These are phyloP conservation scores for Spicauda simplicius DNA, from an alignment of 2,888 invertebrate genomes.

Conservation along the genomic window DNA sequence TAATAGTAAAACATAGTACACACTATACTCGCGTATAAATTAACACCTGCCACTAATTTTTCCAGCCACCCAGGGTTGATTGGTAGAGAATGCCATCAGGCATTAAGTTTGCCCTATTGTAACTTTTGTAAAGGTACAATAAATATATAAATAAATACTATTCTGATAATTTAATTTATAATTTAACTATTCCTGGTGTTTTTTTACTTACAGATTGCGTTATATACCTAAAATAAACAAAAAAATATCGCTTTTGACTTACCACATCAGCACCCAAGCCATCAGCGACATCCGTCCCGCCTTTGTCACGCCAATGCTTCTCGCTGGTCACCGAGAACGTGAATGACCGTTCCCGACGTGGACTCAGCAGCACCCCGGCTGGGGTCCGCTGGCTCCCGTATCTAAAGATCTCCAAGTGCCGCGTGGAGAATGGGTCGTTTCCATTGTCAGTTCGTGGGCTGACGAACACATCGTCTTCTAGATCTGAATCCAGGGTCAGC, in stretches of 20 bases:
- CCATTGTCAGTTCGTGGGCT: conserved; percentile 66
- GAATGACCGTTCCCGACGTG: conserved; percentile 71
- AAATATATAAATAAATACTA: too few relatives aligned
- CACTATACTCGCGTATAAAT: too few relatives aligned
- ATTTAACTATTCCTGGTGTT: too few relatives aligned
- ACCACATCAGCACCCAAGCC: conserved; percentile 77
- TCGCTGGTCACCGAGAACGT: conserved; percentile 74
- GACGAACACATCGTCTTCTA: conserved; percentile 80
- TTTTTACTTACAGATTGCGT: too few relatives aligned
- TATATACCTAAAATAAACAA: too few relatives aligned
- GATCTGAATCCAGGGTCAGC: conserved; percentile 68
- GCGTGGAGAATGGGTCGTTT: conserved; percentile 72
- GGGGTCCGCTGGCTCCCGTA: conserved; percentile 72
- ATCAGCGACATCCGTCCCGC: conserved; percentile 75
- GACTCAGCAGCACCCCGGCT: conserved; percentile 72
- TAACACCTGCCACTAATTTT: too few relatives aligned
- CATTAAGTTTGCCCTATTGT: too few relatives aligned
- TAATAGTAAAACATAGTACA: too few relatives aligned
- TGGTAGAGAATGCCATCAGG: too few relatives aligned
- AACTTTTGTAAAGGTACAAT: too few relatives aligned
- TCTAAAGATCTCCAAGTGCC: conserved; percentile 72
- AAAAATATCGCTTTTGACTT: conserved; percentile 42
- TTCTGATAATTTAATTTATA: too few relatives aligned
- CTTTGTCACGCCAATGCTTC: conserved; percentile 80
- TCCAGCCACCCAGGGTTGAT: too few relatives aligned